Percentiles rank a stretch among this genome's conserved stretches.
Evolutionary conservation across 2,113 vertebrate species (phyloP).

Genomic region (Nanger granti): DNA sequence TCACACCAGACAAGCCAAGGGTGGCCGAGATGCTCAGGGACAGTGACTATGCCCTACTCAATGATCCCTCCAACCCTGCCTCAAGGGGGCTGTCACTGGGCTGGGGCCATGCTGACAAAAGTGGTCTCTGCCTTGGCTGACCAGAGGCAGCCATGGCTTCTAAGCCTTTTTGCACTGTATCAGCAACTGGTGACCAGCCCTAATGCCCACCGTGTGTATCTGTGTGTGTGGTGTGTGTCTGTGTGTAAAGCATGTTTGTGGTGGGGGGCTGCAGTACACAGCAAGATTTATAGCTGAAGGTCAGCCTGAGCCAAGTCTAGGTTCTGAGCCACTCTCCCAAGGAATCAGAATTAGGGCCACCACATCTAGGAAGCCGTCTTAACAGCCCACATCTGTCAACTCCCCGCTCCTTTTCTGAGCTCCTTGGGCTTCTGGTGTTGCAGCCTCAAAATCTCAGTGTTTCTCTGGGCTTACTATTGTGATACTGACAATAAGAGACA

Average conservation of each 20-base stretch:
- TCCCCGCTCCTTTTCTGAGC: neutral
- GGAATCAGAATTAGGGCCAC: neutral
- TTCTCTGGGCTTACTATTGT: neutral
- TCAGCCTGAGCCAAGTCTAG: neutral
- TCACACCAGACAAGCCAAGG: neutral
- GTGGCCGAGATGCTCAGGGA: neutral
- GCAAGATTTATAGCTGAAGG: neutral
- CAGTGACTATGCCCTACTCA: neutral
- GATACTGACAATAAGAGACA: neutral
- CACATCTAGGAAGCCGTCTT: neutral
- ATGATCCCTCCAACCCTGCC: neutral
- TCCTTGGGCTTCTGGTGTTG: neutral
- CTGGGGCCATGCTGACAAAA: neutral
- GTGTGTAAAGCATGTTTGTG: neutral
- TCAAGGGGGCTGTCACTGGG: neutral
- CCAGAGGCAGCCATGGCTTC: neutral
- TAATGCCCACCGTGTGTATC: rapidly evolving
- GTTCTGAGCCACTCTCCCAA: neutral
- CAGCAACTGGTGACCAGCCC: neutral
- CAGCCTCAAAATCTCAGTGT: neutral
- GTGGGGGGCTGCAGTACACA: neutral
- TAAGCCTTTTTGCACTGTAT: neutral
- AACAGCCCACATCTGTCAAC: neutral
- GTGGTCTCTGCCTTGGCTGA: neutral
- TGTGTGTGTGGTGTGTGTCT: rapidly evolving